phyloP scores from a whole-genome alignment of 2,888 invertebrate genomes.

The Lithosia quadra region DNA sequence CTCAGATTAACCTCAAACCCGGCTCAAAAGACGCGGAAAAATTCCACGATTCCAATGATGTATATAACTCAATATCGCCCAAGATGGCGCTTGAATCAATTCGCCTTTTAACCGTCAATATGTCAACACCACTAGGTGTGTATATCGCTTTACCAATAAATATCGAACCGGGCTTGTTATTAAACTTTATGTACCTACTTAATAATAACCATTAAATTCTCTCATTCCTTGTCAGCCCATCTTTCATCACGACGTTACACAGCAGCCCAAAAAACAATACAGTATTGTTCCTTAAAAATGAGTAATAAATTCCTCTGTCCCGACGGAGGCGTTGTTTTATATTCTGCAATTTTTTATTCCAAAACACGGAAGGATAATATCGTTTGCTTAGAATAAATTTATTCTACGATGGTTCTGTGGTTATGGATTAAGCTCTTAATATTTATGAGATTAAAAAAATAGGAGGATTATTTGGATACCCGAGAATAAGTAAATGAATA shows the following conservation, averaged over 20 bases:
- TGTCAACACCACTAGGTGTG: too few species aligned
- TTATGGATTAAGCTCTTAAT: not conserved
- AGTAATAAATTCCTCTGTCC: constrained; percentile 13
- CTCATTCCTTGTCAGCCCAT: not conserved
- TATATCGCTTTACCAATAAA: too few species aligned
- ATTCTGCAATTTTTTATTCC: constrained; percentile 12
- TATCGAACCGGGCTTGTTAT: too few species aligned
- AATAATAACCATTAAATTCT: not conserved
- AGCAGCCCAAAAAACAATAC: constrained; percentile 1
- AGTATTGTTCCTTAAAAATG: not conserved
- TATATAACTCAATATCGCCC: too few species aligned
- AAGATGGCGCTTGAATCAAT: too few species aligned
- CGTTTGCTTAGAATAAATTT: constrained; percentile 7
- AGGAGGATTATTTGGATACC: too few species aligned
- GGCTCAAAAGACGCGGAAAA: too few species aligned
- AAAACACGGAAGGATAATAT: constrained; percentile 11
- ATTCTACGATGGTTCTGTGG: not conserved
- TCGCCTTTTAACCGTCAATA: too few species aligned
- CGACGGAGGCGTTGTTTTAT: constrained; percentile 9
- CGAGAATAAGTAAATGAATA: too few species aligned
- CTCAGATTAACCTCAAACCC: too few species aligned
- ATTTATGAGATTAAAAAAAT: too few species aligned
- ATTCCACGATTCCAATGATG: too few species aligned
- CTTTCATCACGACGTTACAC: not conserved
- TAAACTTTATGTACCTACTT: not conserved